phyloP scores from a whole-genome alignment of 2,113 vertebrate species.

The Scalopus aquaticus region DNA sequence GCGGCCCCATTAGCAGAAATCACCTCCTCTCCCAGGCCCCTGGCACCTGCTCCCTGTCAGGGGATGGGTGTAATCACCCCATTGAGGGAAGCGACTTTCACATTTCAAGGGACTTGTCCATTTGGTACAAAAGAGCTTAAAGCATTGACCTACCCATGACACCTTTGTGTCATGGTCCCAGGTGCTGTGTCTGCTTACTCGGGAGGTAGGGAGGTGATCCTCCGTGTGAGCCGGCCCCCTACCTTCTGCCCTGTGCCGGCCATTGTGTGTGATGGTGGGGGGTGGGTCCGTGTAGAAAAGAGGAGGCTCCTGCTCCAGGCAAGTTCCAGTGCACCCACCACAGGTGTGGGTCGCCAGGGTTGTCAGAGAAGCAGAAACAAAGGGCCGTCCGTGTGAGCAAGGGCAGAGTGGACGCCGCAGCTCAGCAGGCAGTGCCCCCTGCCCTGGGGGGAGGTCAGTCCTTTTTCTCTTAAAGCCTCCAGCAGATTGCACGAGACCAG shows the following conservation, averaged over 20 bases:
- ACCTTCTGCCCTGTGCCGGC: neutral
- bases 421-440: neutral
- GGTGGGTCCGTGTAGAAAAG: fast-evolving
- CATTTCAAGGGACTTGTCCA: neutral
- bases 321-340: neutral
- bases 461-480: neutral
- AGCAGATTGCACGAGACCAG: neutral
- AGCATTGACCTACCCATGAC: neutral
- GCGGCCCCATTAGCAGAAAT: neutral
- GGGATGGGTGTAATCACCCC: neutral
- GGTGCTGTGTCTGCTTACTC: fast-evolving
- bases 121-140: neutral
- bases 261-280: too few relatives aligned
- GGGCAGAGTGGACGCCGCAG: neutral
- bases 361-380: neutral
- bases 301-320: neutral
- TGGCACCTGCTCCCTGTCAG: neutral
- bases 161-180: neutral
- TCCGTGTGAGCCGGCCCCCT: neutral
- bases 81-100: neutral
- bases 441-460: neutral
- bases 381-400: neutral
- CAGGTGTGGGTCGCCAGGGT: too few relatives aligned
- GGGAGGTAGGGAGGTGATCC: neutral
- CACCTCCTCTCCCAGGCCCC: neutral